Conservation (phyloP, 2,888 invertebrate species). For the Archips crataeganus region DNA sequence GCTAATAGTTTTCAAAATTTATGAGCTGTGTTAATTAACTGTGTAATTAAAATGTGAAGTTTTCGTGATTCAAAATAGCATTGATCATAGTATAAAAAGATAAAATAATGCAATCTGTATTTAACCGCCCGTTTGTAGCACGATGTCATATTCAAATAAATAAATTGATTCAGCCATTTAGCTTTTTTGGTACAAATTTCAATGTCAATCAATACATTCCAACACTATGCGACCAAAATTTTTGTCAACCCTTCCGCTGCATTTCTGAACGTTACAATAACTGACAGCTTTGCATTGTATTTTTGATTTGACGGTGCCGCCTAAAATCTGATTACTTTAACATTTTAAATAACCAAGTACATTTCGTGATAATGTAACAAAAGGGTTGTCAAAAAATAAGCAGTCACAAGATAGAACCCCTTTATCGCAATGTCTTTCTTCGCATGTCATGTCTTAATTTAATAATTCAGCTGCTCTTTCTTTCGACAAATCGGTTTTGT, state of each 20-base stretch:
- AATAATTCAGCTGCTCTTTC: constrained; percentile 70
- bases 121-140: too few relatives aligned
- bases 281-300: constrained; percentile 50
- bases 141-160: neutral
- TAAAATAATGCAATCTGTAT: too few relatives aligned
- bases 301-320: constrained; percentile 49
- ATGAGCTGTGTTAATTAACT: neutral
- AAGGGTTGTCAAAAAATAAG: constrained; percentile 73
- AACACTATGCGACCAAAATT: constrained; percentile 16
- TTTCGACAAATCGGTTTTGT: constrained; percentile 69
- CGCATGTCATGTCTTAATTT: constrained; percentile 64
- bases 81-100: too few relatives aligned
- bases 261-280: constrained; percentile 53
- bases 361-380: constrained; percentile 59
- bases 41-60: too few relatives aligned
- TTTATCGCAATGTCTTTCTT: constrained; percentile 57
- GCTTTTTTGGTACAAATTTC: neutral
- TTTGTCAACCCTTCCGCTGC: constrained; percentile 54
- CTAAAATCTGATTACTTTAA: constrained; percentile 56
- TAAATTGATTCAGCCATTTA: neutral
- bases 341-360: constrained; percentile 57
- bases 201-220: neutral
- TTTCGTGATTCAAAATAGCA: too few relatives aligned
- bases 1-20: neutral
- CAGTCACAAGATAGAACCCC: constrained; percentile 63